Conservation (phyloP, 1,140 invertebrate genomes). For the Sipha flava region DNA sequence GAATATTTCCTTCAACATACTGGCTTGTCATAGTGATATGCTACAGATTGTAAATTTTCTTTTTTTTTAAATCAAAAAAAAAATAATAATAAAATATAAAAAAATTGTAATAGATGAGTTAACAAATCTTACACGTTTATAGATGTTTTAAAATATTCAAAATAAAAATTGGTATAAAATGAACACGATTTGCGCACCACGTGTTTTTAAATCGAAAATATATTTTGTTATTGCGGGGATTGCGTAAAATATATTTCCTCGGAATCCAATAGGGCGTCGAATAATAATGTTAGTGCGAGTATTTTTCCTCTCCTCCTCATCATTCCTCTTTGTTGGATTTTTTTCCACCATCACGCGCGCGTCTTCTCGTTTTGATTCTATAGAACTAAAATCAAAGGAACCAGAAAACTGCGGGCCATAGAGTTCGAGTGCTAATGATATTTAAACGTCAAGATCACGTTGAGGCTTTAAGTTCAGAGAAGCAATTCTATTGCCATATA, state of each 20-base stretch:
- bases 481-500: background rate
- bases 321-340: background rate
- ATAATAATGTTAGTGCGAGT: background rate
- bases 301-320: background rate
- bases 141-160: no score
- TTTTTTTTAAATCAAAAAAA: no score
- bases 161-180: no score
- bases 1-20: no score
- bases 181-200: background rate
- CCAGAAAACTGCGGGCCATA: background rate
- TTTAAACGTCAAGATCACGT: slow-evolving; percentile 4
- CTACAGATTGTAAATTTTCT: no score
- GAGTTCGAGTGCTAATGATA: background rate
- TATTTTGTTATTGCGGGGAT: background rate
- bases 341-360: no score
- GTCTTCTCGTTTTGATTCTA: background rate
- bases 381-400: background rate
- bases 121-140: no score
- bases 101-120: no score
- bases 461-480: background rate
- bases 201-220: background rate
- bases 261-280: background rate
- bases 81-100: no score
- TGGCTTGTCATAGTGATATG: no score
- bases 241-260: background rate